Evolutionary conservation across 2,888 invertebrate species (phyloP).

Genomic region (Alitta virens): DNA sequence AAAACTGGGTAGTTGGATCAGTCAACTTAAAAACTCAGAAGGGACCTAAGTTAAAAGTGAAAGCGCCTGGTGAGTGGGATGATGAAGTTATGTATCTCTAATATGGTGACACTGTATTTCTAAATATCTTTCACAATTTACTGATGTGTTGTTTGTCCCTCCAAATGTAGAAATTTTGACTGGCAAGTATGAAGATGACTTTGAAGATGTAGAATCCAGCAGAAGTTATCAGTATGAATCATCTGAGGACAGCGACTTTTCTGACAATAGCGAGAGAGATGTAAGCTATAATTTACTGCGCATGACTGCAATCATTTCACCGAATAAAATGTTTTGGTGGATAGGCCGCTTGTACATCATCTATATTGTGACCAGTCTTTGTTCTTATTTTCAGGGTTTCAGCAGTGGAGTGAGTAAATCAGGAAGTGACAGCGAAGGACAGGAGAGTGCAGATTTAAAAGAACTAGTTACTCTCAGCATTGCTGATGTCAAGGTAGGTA

Average conservation of each 20-base stretch:
- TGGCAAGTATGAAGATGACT: slow-evolving; percentile 52
- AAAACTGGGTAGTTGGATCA: slow-evolving; percentile 49
- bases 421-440: not conserved
- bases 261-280: no score
- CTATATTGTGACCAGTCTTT: no score
- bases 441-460: not conserved
- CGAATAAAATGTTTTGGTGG: no score
- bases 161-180: slow-evolving; percentile 40
- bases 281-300: no score
- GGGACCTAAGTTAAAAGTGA: slow-evolving; percentile 43
- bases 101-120: not conserved
- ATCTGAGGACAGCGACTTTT: slow-evolving; percentile 21
- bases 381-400: not conserved
- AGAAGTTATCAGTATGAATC: not conserved
- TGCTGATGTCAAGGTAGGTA: slow-evolving; percentile 43
- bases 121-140: not conserved
- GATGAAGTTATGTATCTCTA: not conserved
- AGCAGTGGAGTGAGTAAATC: not conserved
- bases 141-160: not conserved
- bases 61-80: slow-evolving; percentile 43
- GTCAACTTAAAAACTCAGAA: slow-evolving; percentile 48
- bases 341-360: no score
- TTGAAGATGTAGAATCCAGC: slow-evolving; percentile 35
- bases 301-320: no score
- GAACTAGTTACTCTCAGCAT: slow-evolving; percentile 44